Evolutionary conservation across 2,888 invertebrate genomes (phyloP).

Genomic region (Boloria euphrosyne): DNA sequence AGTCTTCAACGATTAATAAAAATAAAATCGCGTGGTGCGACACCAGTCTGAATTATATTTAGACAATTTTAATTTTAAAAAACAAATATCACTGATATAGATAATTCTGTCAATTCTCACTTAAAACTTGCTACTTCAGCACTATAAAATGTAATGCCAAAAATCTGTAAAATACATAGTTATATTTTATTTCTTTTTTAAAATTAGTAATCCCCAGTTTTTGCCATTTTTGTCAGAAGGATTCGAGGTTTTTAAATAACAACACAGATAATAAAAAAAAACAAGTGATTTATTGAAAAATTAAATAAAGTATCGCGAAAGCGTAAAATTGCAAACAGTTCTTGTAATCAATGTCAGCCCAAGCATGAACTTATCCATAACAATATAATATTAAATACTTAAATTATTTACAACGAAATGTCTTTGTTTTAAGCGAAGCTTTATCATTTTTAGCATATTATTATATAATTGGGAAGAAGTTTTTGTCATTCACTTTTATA

Average conservation of each 20-base stretch:
- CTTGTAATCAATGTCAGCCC: slow-evolving; percentile 39
- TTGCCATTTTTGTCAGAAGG: no score
- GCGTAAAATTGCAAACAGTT: slow-evolving; percentile 48
- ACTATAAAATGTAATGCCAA: no score
- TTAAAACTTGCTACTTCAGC: no score
- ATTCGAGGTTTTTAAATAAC: slow-evolving; percentile 1
- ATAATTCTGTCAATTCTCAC: no score
- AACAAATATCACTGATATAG: no score
- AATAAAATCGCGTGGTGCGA: no score
- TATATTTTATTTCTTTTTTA: no score
- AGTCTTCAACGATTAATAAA: no score
- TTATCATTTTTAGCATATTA: not conserved
- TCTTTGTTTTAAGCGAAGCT: slow-evolving; percentile 40
- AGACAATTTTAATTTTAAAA: no score
- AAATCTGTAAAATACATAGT: no score
- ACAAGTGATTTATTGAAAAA: slow-evolving; percentile 63
- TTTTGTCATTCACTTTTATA: not conserved
- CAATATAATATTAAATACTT: slow-evolving; percentile 15
- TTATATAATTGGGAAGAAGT: not conserved
- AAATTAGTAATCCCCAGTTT: not conserved
- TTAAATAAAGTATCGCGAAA: slow-evolving; percentile 45
- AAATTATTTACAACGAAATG: slow-evolving; percentile 43
- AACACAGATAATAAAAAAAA: slow-evolving; percentile 44
- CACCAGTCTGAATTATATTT: no score
- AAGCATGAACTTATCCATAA: slow-evolving; percentile 43